Percentiles rank a stretch among this genome's conserved stretches.
These are phyloP conservation scores for Tragelaphus scriptus DNA, from an alignment of 2,113 vertebrate species.

Conservation along the genomic window DNA sequence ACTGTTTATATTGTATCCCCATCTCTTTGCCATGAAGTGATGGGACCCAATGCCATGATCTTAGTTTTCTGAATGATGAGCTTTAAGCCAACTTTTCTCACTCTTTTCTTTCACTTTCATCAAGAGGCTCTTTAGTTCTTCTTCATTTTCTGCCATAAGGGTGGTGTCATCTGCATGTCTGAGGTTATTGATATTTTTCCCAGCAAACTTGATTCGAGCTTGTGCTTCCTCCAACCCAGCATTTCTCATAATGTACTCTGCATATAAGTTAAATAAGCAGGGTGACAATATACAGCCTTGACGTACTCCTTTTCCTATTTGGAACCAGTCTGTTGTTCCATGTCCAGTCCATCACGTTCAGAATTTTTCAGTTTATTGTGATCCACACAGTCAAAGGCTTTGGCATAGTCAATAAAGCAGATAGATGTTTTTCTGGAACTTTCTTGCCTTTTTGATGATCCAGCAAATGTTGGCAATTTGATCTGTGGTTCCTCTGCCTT, in stretches of 20 bases:
- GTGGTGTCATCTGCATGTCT: neutral
- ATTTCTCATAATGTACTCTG: neutral
- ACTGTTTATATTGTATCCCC: neutral
- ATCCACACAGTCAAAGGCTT: neutral
- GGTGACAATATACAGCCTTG: too few species aligned
- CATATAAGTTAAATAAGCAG: neutral
- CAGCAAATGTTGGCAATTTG: neutral
- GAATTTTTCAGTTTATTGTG: neutral
- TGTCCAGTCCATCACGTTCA: neutral
- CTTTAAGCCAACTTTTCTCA: neutral
- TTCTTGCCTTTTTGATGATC: neutral
- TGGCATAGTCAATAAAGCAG: neutral
- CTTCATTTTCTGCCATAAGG: neutral
- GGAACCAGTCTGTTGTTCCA: neutral
- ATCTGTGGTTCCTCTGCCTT: neutral
- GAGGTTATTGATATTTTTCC: neutral
- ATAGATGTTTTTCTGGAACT: neutral
- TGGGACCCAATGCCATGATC: neutral
- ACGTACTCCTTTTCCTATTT: neutral
- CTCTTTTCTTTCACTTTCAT: neutral
- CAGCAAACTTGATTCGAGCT: neutral
- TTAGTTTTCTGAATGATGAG: neutral
- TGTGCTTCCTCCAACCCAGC: neutral
- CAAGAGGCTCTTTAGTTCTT: neutral
- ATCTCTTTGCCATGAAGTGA: neutral